Percentiles rank a stretch among this genome's conserved stretches.
Evolutionary conservation across 2,888 invertebrate genomes (phyloP).

Genomic region (Oxycera nigricornis): DNA sequence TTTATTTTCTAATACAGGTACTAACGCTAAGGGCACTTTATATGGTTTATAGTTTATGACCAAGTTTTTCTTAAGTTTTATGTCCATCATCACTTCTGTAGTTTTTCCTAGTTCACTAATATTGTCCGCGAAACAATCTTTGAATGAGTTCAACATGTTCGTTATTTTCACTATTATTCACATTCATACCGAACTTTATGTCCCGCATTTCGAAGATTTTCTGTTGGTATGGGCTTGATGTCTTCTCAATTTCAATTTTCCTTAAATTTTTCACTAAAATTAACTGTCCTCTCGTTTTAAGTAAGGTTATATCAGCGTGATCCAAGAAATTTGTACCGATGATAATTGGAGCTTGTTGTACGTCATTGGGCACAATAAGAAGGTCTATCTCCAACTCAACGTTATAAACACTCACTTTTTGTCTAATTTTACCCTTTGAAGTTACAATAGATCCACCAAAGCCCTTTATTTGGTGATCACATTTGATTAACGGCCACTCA

Average conservation of each 20-base stretch:
- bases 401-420: not conserved
- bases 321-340: not conserved
- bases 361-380: not conserved
- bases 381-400: not conserved
- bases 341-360: not conserved
- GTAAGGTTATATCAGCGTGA: no score
- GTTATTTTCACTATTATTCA: not conserved
- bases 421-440: not conserved
- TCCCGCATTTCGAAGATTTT: not conserved
- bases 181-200: not conserved
- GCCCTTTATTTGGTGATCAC: not conserved
- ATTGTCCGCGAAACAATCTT: not conserved
- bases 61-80: not conserved
- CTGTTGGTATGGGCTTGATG: not conserved
- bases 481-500: not conserved
- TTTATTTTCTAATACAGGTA: not conserved
- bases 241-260: not conserved
- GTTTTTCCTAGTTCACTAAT: not conserved
- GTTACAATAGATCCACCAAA: not conserved
- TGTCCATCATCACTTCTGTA: not conserved
- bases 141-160: no score
- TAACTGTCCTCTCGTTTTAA: not conserved
- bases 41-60: conserved; percentile 10
- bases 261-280: not conserved
- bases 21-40: not conserved